Evolutionary conservation across 2,797 vertebrate genomes (phyloP).

Genomic region (Hydrolagus colliei): DNA sequence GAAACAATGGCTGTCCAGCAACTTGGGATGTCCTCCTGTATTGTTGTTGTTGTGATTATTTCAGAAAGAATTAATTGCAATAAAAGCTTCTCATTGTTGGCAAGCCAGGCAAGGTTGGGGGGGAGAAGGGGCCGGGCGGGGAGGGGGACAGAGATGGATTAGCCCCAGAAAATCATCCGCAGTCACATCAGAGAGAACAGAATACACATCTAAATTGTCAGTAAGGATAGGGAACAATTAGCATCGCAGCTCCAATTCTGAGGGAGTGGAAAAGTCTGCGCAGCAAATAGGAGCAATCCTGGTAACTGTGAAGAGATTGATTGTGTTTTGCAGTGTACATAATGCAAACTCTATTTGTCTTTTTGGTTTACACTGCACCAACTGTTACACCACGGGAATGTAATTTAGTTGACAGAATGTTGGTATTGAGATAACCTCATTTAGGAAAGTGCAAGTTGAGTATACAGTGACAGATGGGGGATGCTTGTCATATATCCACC

Average conservation of each 20-base stretch:
- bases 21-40: too few relatives aligned
- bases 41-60: too few relatives aligned
- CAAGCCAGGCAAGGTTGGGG: too few relatives aligned
- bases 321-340: not conserved
- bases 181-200: not conserved
- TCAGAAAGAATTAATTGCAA: too few relatives aligned
- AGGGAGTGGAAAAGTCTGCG: not conserved
- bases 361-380: not conserved
- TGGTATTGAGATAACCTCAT: not conserved
- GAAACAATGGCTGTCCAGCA: too few relatives aligned
- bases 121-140: too few relatives aligned
- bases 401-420: not conserved
- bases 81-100: too few relatives aligned
- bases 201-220: not conserved
- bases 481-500: not conserved
- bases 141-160: not conserved
- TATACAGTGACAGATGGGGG: not conserved
- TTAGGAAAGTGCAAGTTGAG: not conserved
- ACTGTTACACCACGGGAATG: not conserved
- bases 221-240: not conserved
- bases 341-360: not conserved
- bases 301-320: not conserved
- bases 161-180: not conserved
- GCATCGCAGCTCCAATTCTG: not conserved
- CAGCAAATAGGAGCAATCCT: not conserved